Percentiles rank a stretch among this genome's conserved stretches.
Conservation (phyloP, 2,888 invertebrate genomes). For the Tuta absoluta region DNA sequence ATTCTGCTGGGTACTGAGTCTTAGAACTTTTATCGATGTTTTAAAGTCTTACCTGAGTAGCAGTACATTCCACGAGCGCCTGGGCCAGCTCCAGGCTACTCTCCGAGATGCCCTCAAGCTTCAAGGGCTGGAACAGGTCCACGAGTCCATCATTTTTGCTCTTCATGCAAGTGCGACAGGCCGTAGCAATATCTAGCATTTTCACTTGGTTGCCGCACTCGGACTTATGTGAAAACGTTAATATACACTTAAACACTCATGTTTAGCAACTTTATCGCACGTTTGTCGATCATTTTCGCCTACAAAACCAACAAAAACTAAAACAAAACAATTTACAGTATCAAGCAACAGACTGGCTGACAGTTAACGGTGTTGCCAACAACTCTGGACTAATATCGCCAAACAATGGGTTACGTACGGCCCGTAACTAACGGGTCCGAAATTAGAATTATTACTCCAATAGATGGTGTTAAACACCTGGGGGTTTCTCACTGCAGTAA, state of each 20-base stretch:
- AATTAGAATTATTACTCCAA: no score
- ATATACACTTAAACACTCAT: not conserved
- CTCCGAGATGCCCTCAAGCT: constrained; percentile 50
- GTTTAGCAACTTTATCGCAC: not conserved
- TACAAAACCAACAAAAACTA: not conserved
- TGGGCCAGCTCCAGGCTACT: constrained; percentile 53
- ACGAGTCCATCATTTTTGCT: constrained; percentile 49
- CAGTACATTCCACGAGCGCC: constrained; percentile 57
- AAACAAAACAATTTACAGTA: constrained; percentile 4
- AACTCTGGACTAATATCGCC: no score
- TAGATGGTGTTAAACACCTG: no score
- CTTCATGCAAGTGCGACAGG: constrained; percentile 74
- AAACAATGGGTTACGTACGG: no score
- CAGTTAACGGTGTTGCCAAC: no score
- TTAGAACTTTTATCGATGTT: no score
- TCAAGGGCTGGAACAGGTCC: constrained; percentile 56
- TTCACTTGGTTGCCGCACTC: constrained; percentile 22
- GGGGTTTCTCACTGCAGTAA: no score
- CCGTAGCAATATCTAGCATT: constrained; percentile 55
- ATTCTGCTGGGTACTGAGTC: no score
- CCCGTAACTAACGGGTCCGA: no score
- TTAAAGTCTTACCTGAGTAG: constrained; percentile 52
- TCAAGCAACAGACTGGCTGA: no score
- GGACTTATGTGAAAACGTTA: not conserved
- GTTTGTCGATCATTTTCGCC: not conserved